phyloP scores from a whole-genome alignment of 1,140 invertebrate species.

The Magallana angulata region DNA sequence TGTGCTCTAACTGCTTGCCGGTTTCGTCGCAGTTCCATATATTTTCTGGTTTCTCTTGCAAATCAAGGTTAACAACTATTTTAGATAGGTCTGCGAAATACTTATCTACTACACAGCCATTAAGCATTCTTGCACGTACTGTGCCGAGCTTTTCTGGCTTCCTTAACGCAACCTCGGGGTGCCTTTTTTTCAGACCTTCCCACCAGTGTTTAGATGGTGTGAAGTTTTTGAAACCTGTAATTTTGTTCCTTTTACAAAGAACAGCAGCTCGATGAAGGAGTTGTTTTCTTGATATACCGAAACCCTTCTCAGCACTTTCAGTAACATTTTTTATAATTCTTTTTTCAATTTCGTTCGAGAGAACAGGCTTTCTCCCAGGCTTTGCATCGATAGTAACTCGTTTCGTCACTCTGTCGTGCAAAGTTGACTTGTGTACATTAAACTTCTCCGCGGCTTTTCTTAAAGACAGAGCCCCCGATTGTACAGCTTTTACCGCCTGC shows the following conservation, averaged over 20 bases:
- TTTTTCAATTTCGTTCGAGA: constrained; percentile 47
- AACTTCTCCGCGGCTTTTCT: constrained; percentile 38
- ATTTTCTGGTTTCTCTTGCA: constrained; percentile 25
- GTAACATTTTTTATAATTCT: constrained; percentile 47
- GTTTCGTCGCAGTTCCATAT: constrained; percentile 51
- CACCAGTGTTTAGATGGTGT: constrained; percentile 55
- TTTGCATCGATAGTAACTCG: constrained; percentile 27
- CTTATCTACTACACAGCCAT: constrained; percentile 41
- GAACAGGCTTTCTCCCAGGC: constrained; percentile 43
- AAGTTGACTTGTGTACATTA: constrained; percentile 49
- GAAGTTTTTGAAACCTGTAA: constrained; percentile 51
- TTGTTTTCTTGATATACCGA: constrained; percentile 49
- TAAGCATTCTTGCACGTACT: constrained; percentile 47
- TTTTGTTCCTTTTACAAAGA: constrained; percentile 48
- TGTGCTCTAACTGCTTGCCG: constrained; percentile 44
- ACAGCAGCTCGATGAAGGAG: constrained; percentile 40
- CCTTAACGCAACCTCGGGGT: constrained; percentile 47
- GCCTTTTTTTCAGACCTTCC: constrained; percentile 50
- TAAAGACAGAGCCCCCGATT: constrained; percentile 42
- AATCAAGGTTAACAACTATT: not conserved
- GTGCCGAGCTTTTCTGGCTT: constrained; percentile 58
- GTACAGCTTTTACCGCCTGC: not conserved
- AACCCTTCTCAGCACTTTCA: constrained; percentile 37
- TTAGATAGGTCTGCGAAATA: constrained; percentile 42
- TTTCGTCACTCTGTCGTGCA: constrained; percentile 49